phyloP scores from a whole-genome alignment of 1,140 invertebrate species.

The Apis laboriosa region DNA sequence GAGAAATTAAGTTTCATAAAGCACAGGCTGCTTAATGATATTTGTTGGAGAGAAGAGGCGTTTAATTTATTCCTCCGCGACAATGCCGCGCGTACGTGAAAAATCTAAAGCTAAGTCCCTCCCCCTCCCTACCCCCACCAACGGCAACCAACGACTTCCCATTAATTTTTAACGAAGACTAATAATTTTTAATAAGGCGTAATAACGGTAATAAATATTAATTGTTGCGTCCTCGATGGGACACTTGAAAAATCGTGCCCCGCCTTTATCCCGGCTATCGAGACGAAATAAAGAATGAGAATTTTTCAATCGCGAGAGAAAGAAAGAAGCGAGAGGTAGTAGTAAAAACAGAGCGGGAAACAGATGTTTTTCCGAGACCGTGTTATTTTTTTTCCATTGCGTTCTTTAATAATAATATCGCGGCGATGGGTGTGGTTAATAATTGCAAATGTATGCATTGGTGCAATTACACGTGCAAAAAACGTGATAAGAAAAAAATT shows the following conservation, averaged over 20 bases:
- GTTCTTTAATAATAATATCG: background rate
- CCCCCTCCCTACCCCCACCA: no score
- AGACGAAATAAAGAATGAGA: no score
- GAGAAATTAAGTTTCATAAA: conserved; percentile 32
- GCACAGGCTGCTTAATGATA: background rate
- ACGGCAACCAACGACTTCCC: background rate
- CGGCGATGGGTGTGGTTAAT: conserved; percentile 48
- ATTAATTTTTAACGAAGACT: conserved; percentile 28
- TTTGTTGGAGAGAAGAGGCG: background rate
- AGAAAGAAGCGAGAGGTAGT: background rate
- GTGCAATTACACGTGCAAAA: conserved; percentile 37
- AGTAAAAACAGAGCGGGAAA: background rate
- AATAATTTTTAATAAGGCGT: conserved; percentile 44
- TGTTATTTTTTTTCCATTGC: no score
- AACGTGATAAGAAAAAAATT: conserved; percentile 2
- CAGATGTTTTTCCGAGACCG: conserved; percentile 1
- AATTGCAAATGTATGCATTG: conserved; percentile 52
- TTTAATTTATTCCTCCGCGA: conserved; percentile 1
- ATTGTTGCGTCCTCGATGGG: background rate
- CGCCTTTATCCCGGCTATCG: no score
- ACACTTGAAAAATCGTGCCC: background rate
- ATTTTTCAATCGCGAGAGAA: background rate
- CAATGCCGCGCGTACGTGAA: background rate
- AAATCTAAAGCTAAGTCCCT: background rate
- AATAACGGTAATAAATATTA: conserved; percentile 36